phyloP scores from a whole-genome alignment of 2,797 vertebrate genomes.

The Galago senegalensis region DNA sequence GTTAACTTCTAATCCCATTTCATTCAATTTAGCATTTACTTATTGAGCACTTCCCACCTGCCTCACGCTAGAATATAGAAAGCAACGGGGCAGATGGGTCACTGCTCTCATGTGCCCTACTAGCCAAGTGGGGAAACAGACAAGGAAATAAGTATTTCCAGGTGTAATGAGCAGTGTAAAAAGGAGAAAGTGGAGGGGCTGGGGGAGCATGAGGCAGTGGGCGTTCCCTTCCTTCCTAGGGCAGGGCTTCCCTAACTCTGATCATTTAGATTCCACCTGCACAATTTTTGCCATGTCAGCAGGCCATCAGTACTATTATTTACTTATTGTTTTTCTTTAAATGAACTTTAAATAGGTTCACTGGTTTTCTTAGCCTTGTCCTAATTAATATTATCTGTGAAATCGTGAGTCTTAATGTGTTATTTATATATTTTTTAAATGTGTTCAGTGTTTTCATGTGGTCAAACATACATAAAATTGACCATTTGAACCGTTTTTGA shows the following conservation, averaged over 20 bases:
- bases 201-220: no score
- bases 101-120: background rate
- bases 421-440: background rate
- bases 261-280: background rate
- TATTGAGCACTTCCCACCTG: background rate
- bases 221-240: background rate
- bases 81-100: background rate
- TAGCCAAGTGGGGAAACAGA: background rate
- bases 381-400: background rate
- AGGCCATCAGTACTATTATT: background rate
- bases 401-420: background rate
- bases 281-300: background rate
- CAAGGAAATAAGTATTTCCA: background rate
- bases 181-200: background rate
- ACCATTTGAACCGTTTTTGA: background rate
- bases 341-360: constrained; percentile 42
- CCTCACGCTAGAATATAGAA: background rate
- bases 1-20: background rate
- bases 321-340: constrained; percentile 40
- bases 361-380: constrained; percentile 29
- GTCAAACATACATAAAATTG: background rate
- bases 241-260: background rate
- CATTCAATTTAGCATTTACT: background rate
- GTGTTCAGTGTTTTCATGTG: background rate
- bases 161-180: background rate